Conservation (phyloP, 2,797 vertebrate species). For the Pyrocephalus nanus region DNA sequence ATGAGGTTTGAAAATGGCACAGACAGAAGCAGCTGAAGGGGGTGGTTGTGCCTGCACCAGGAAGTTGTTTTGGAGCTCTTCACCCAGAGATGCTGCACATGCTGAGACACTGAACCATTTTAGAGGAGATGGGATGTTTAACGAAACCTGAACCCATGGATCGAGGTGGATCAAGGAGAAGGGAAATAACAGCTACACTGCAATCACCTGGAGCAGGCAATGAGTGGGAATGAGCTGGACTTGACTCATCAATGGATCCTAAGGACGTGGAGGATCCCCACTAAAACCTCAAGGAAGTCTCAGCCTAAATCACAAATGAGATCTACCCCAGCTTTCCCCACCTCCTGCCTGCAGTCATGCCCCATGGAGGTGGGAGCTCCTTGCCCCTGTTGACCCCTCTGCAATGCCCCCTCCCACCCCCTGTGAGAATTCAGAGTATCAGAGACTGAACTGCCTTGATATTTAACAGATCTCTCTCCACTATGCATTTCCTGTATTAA, state of each 20-base stretch:
- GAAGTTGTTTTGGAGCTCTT: not conserved
- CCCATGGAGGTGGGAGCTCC: accelerated
- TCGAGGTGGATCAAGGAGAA: not conserved
- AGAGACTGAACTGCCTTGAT: not conserved
- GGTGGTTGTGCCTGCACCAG: not conserved
- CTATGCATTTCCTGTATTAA: not conserved
- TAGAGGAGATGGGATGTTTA: not conserved
- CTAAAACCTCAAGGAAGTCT: not conserved
- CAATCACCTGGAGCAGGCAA: not conserved
- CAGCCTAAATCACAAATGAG: not conserved
- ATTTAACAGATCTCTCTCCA: not conserved
- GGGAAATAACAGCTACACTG: not conserved
- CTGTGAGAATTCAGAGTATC: not conserved
- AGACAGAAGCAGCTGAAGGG: not conserved
- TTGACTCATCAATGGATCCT: not conserved
- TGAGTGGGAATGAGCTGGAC: not conserved
- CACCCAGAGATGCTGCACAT: not conserved
- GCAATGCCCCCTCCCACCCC: not conserved
- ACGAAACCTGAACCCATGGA: accelerated
- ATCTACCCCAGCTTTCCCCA: not conserved
- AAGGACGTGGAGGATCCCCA: not conserved
- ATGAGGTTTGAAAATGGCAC: not conserved
- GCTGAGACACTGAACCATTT: not conserved
- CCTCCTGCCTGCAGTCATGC: not conserved
- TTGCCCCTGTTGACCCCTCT: not conserved